Base-by-base conservation (phyloP, 2,797 vertebrate genomes). In the Steatocranus sp. region DNA sequence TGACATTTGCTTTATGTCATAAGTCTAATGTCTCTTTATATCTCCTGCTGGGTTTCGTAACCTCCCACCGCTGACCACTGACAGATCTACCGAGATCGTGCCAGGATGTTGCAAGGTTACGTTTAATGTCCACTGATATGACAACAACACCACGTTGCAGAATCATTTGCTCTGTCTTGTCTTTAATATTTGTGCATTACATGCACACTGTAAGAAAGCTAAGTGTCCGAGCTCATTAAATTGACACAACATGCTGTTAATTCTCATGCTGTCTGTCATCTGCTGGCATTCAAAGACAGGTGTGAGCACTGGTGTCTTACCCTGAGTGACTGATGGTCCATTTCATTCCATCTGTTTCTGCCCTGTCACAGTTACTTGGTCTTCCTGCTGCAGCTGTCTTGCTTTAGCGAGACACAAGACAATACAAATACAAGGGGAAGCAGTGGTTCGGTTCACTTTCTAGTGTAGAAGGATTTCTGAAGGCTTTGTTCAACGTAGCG, bases 271-370 rank as follows among this genome's bases (percentile, higher is more conserved):
- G 83, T 95, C 88, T 89, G 89, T 95, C 94, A 94, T 93, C 86
- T 91, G 73, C 85, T 94, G 92, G 94, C 83, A 75, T 90, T 86
- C 81, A 80, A 56, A 46, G 89, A 93, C 95, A 96, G 94, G 94
- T 95, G 96, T 82, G 78, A 84, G 84, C n/a, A 25, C 75, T 54
- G 11, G 25, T 38, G 80, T 83, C 84, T 66, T 76, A 82, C 68
- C 23, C 32, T 11, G 53, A 46, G 70, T 92, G 92, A 93, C 90
- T 85, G 79, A 92, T 90, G 89, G 80, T 20, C 38, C 81, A 68
- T 81, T 90, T 90, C 80, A 75, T 87, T 80, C 89, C 84, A 89
- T 91, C 92, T 93, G 92, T 94, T 89, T 92, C 86, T 83, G 77
- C 68, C 79, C 20, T 2, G 10, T 88, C 83, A 88, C 76, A 86